Percentiles rank a stretch among this genome's conserved stretches.
Evolutionary conservation across 2,113 vertebrate genomes (phyloP).

Genomic region (Anarrhichthys ocellatus): DNA sequence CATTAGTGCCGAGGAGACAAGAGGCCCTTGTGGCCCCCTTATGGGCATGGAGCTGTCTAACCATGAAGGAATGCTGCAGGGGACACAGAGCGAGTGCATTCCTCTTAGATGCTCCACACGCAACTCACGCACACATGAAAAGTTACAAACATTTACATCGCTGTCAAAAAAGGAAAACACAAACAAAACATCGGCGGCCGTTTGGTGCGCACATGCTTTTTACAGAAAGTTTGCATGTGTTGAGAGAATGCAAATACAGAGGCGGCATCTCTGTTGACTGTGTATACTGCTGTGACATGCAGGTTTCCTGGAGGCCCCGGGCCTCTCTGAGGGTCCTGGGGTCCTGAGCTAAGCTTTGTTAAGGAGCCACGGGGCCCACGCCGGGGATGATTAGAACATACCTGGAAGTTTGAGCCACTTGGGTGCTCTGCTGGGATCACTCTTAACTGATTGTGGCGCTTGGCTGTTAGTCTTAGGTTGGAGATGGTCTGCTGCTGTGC

Average conservation of each 20-base stretch:
- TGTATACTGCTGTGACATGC: conserved; percentile 47
- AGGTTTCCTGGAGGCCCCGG: conserved; percentile 62
- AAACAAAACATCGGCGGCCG: conserved; percentile 29
- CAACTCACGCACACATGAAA: conserved; percentile 52
- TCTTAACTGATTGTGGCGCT: conserved; percentile 81
- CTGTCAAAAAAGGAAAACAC: conserved; percentile 27
- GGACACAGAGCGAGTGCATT: conserved; percentile 64
- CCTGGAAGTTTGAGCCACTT: conserved; percentile 81
- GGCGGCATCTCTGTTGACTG: conserved; percentile 44
- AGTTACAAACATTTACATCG: conserved; percentile 48
- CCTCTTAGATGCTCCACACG: conserved; percentile 63
- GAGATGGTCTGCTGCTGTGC: conserved; percentile 80
- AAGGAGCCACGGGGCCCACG: conserved; percentile 71
- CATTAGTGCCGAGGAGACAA: conserved; percentile 74
- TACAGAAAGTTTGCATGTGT: conserved; percentile 32
- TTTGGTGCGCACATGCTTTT: conserved; percentile 1
- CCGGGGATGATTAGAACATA: conserved; percentile 79
- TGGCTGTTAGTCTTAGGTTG: conserved; percentile 76
- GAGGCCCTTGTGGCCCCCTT: conserved; percentile 74
- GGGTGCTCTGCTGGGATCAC: conserved; percentile 76
- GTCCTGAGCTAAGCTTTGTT: conserved; percentile 71
- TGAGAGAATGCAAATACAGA: conserved; percentile 55
- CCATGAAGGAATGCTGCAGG: conserved; percentile 71
- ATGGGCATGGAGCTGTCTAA: conserved; percentile 69
- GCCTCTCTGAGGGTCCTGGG: conserved; percentile 61